Conservation (phyloP, 2,113 vertebrate genomes). For the Platichthys flesus region DNA sequence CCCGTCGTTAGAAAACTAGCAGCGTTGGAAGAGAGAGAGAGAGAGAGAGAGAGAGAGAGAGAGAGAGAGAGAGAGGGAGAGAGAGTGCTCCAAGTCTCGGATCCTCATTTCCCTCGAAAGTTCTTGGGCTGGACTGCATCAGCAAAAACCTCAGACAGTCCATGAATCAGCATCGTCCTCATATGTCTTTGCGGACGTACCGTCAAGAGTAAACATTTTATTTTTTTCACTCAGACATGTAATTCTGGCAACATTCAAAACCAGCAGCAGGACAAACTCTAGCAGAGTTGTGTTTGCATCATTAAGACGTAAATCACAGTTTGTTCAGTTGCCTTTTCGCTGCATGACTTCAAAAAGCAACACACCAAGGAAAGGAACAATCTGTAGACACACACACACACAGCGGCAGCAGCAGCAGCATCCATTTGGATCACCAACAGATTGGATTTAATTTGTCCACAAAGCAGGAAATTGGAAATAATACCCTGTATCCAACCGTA, state of each 20-base stretch:
- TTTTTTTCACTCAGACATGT: neutral
- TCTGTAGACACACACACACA: constrained; percentile 10
- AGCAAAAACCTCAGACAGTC: constrained; percentile 37
- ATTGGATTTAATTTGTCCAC: constrained; percentile 53
- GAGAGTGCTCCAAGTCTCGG: constrained; percentile 1
- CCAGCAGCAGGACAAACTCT: constrained; percentile 65
- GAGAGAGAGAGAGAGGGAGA: no score
- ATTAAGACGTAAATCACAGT: constrained; percentile 71
- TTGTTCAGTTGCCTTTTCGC: constrained; percentile 52
- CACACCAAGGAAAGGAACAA: constrained; percentile 28
- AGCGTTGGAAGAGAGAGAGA: constrained; percentile 33
- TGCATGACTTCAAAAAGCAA: constrained; percentile 27
- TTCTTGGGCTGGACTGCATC: constrained; percentile 36
- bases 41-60: neutral
- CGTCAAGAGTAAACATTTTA: constrained; percentile 54
- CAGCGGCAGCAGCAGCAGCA: constrained; percentile 2
- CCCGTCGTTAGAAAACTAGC: constrained; percentile 55
- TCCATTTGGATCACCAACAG: constrained; percentile 51
- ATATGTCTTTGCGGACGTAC: constrained; percentile 31
- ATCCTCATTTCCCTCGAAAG: constrained; percentile 34
- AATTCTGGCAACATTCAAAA: constrained; percentile 34
- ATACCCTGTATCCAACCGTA: constrained; percentile 74
- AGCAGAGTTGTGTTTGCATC: constrained; percentile 69
- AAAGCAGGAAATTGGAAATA: constrained; percentile 53
- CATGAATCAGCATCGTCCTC: constrained; percentile 25